These are phyloP conservation scores for Agrypnus murinus DNA, from an alignment of 2,888 invertebrate species.

Conservation along the genomic window DNA sequence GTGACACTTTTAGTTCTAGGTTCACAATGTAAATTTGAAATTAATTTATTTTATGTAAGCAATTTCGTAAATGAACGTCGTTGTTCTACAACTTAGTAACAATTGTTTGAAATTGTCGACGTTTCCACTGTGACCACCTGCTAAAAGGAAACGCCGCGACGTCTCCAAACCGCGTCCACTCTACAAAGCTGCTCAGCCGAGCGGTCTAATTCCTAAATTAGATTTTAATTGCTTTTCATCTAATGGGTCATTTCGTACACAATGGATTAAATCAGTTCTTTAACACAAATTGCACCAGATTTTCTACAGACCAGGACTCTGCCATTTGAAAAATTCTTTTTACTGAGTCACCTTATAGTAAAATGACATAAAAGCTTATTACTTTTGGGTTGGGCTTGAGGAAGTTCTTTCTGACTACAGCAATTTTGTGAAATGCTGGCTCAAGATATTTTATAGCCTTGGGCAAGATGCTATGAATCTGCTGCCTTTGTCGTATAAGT, in stretches of 20 bases:
- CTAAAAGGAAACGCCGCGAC: conserved; percentile 50
- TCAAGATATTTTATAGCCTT: no score
- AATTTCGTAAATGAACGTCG: conserved; percentile 20
- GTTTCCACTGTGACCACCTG: conserved; percentile 49
- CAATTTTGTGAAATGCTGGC: no score
- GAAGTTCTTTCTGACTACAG: no score
- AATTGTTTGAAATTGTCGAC: conserved; percentile 36
- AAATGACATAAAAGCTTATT: no score
- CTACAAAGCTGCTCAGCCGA: conserved; percentile 53
- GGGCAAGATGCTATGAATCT: no score
- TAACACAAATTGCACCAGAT: conserved; percentile 38
- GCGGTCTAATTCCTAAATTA: conserved; percentile 56
- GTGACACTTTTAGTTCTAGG: no score
- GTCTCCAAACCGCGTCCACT: conserved; percentile 50
- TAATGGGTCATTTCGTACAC: conserved; percentile 53
- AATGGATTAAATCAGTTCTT: conserved; percentile 50
- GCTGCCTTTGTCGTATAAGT: no score
- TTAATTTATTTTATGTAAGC: no score
- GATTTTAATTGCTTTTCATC: conserved; percentile 58
- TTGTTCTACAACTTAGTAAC: conserved; percentile 34
- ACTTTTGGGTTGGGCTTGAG: no score
- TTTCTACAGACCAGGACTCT: conserved; percentile 6
- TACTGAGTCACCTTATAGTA: neutral
- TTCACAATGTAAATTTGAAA: no score
- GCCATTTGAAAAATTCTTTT: neutral